Evolutionary conservation across 2,797 vertebrate genomes (phyloP), one percentile per base, ranked within the genome.

Genomic region (Dipus sagitta): DNA sequence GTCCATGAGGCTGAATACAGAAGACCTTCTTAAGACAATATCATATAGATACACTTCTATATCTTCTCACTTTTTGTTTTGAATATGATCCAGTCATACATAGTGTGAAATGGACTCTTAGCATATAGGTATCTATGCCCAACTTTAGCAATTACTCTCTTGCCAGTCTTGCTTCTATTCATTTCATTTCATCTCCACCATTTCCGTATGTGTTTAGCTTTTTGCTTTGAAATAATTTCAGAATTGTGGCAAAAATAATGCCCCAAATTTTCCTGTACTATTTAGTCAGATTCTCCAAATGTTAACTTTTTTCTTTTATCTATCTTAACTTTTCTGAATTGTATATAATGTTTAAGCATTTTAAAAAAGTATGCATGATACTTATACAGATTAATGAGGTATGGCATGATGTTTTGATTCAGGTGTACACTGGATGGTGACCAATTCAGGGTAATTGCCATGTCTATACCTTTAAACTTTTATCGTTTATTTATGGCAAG

Each of bases 161-260:
- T 67, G 30, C 20, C 52, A n/a, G 18, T 83, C 3, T 82, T 88
- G 6, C 42, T 95, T 87, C 64, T 7, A 64, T 74, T 72, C 20
- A 71, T 17, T 34, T 38, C 20, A 20, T 76, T 21, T 18, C 2
- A 30, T 15, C 4, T 18, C 10, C 30, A 11, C 30, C 68, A 34
- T 71, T 94, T 83, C 52, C 68, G n/a, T 71, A 24, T 92, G 7
- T 54, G 6, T 70, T 93, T 82, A 87, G 34, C 6, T 68, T 93
- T 96, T 68, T 58, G 34, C 79, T 91, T 91, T 89, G 67, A 88
- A 89, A 89, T 91, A 4, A 82, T 87, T 96, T 93, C 9, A 86
- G 21, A 70, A 3, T 70, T 80, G 62, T 4, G 60, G n/a, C 11
- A 75, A 67, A 93, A 92, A 58, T 60, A 81, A 81, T 78, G 10